Evolutionary conservation across 2,113 vertebrate genomes (phyloP), one percentile per base, ranked within the genome.

Genomic region (Melanerpes aurifrons): DNA sequence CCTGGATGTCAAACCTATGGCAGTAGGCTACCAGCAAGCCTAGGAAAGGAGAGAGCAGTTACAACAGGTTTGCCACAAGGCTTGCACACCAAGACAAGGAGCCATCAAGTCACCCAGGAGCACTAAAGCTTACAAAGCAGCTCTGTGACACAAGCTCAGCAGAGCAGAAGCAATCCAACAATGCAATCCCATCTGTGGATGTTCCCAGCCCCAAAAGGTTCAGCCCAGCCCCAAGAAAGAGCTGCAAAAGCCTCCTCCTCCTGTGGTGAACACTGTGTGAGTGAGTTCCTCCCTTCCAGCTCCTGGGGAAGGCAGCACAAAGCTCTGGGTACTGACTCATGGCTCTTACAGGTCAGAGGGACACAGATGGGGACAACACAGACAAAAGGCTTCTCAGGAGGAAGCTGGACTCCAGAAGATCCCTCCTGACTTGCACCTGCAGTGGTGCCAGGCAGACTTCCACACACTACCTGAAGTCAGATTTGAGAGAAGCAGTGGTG

Each of bases 11-110:
- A 91, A 99, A 99, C 82, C 99, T 97, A 96, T 99, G 98, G 94
- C 99, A 99, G 93, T 99, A 99, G 6, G 97, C 99, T 78, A 99
- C 99, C 83, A 99, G 97, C 86, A 99, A 97, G 67, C 99, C 99
- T 99, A 89, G 15, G 43, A 82, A 73, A 94, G 59, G 56, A 94
- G 72, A 91, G 25, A 48, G 90, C 11, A 94, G 26, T 94, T 89
- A 93, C 21, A 77, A 53, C 10, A n/a, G 4, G 26, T 15, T 92
- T 90, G 43, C 45, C 79, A 70, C 22, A 37, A 15, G 43, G 43
- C 11, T 29, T 45, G 59, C 0, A 0, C 9, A 22, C 24, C 22
- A 47, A 62, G 45, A 66, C 15, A 79, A 92, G n/a, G n/a, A 76
- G 0, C 8, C 14, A 77, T 31, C 35, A 56, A 75, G 45, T 9